Evolutionary conservation across 2,113 vertebrate species (phyloP).

Genomic region (Ifrita kowaldi): DNA sequence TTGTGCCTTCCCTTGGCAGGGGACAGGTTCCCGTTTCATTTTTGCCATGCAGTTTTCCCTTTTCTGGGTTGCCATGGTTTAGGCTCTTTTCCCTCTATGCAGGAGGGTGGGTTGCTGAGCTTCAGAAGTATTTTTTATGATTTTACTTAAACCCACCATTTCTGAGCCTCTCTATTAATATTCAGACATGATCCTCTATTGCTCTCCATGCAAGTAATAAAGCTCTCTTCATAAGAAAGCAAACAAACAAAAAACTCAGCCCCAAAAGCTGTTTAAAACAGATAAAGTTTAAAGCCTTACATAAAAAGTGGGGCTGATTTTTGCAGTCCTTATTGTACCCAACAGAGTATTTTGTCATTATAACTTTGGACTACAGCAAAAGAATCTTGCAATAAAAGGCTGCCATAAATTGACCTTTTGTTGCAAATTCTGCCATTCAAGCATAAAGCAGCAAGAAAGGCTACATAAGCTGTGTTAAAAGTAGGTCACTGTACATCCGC

Average conservation of each 20-base stretch:
- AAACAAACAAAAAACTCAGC: background rate
- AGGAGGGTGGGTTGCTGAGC: background rate
- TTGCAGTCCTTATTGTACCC: background rate
- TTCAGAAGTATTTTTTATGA: background rate
- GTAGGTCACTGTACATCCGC: conserved; percentile 55
- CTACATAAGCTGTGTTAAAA: conserved; percentile 26
- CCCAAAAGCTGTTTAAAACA: conserved; percentile 17
- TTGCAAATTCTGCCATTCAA: conserved; percentile 51
- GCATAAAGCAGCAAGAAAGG: conserved; percentile 49
- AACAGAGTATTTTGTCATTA: background rate
- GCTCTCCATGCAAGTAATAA: background rate
- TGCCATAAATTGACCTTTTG: conserved; percentile 59
- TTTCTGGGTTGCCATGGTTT: background rate
- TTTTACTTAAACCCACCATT: background rate
- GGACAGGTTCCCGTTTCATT: background rate
- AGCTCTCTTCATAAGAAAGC: background rate
- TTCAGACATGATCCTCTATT: background rate
- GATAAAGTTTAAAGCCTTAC: background rate
- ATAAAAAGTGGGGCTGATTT: conserved; percentile 1
- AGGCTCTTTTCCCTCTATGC: background rate
- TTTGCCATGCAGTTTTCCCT: background rate
- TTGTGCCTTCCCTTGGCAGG: background rate
- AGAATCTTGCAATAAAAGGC: conserved; percentile 33
- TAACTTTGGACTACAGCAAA: background rate
- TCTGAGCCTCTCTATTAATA: background rate